Conservation (phyloP, 2,797 vertebrate genomes). For the Hippocampus kuda region DNA sequence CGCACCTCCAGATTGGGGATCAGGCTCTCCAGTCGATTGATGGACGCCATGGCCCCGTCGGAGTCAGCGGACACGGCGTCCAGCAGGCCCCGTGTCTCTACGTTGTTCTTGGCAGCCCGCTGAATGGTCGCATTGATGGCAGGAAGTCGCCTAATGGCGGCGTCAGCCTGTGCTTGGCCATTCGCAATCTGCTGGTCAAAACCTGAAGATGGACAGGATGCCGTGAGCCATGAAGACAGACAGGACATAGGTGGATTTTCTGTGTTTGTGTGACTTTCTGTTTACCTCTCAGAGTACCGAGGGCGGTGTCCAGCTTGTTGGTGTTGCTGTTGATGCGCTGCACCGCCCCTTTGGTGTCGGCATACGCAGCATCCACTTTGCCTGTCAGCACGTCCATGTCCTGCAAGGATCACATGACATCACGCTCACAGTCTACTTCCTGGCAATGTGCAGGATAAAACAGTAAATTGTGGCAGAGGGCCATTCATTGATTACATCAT, state of each 20-base stretch:
- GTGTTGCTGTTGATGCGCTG: conserved; percentile 67
- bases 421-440: not conserved
- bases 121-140: conserved; percentile 69
- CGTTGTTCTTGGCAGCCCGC: conserved; percentile 63
- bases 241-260: not conserved
- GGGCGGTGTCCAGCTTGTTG: conserved; percentile 69
- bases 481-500: not conserved
- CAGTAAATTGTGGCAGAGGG: not conserved
- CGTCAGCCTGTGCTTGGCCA: conserved; percentile 66
- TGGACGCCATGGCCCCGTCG: not conserved
- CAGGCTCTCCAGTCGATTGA: conserved; percentile 25
- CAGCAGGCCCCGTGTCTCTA: conserved; percentile 53
- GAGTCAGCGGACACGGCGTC: conserved; percentile 40
- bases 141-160: conserved; percentile 71
- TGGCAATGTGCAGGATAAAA: not conserved
- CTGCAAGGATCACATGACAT: conserved; percentile 48
- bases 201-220: conserved; percentile 53
- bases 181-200: conserved; percentile 73
- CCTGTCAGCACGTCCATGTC: conserved; percentile 63
- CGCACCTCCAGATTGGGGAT: conserved; percentile 55
- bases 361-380: conserved; percentile 71
- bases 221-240: not conserved
- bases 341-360: conserved; percentile 65
- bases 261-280: not conserved
- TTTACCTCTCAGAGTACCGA: conserved; percentile 74